phyloP scores from a whole-genome alignment of 2,797 vertebrate genomes.

The Sebastes dallii region DNA sequence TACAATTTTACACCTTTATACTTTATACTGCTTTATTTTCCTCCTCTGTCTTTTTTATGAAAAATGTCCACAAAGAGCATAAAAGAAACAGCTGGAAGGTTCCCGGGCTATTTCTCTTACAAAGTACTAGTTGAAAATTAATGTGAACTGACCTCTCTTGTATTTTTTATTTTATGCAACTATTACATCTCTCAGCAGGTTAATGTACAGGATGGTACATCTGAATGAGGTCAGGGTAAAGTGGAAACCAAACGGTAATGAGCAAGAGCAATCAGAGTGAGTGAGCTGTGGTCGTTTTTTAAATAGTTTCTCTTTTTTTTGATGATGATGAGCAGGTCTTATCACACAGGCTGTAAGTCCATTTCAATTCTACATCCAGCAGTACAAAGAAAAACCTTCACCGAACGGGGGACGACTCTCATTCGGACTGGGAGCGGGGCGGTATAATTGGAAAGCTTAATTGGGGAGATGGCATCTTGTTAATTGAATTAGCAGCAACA shows the following conservation, averaged over 20 bases:
- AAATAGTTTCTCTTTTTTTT: constrained; percentile 32
- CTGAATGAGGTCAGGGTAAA: constrained; percentile 18
- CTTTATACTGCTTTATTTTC: not conserved
- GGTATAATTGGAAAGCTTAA: constrained; percentile 81
- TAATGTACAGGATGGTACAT: not conserved
- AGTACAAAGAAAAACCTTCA: constrained; percentile 68
- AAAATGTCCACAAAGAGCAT: not conserved
- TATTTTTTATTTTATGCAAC: not conserved
- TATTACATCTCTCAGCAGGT: not conserved
- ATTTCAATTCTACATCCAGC: constrained; percentile 70
- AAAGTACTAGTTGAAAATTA: not conserved
- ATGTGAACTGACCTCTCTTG: not conserved
- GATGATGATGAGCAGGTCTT: constrained; percentile 70
- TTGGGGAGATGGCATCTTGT: constrained; percentile 83
- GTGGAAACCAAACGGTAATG: constrained; percentile 25
- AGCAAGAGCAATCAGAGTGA: constrained; percentile 35
- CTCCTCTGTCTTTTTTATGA: not conserved
- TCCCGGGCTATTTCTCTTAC: not conserved
- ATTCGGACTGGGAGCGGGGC: constrained; percentile 53
- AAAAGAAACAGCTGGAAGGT: not conserved
- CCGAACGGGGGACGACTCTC: constrained; percentile 42
- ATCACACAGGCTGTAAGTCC: constrained; percentile 69
- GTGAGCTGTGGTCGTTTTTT: constrained; percentile 31
- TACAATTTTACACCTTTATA: not conserved
- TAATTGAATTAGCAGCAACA: constrained; percentile 83